Evolutionary conservation across 2,797 vertebrate species (phyloP).

Genomic region (Parambassis ranga): DNA sequence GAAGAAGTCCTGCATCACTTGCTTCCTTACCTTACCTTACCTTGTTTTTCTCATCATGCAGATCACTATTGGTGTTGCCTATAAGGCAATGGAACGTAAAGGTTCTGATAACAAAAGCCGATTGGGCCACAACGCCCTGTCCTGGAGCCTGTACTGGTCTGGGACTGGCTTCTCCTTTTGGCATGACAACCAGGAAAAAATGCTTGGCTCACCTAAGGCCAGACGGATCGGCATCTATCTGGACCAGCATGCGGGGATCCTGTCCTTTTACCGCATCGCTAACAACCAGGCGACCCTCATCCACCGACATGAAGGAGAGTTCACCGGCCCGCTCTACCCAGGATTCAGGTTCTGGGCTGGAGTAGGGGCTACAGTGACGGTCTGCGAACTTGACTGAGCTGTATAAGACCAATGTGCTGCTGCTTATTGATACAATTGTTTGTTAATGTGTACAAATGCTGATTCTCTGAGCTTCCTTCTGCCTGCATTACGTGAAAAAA

Average conservation of each 20-base stretch:
- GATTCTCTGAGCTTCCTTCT: background rate
- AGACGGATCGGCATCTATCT: constrained; percentile 77
- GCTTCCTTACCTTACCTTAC: background rate
- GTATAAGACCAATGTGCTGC: background rate
- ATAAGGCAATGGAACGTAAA: constrained; percentile 74
- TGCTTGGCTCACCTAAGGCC: constrained; percentile 71
- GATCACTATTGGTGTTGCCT: constrained; percentile 76
- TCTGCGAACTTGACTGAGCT: constrained; percentile 72
- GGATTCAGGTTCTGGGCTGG: constrained; percentile 80
- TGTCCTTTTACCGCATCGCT: constrained; percentile 78
- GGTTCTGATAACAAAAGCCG: constrained; percentile 69
- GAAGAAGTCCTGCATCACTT: background rate
- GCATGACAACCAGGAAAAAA: constrained; percentile 73
- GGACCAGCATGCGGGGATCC: constrained; percentile 77
- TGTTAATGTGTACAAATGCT: background rate
- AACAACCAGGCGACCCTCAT: constrained; percentile 74
- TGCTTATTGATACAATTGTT: background rate
- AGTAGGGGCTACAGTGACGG: constrained; percentile 53
- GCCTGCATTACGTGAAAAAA: background rate
- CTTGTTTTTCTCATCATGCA: constrained; percentile 24
- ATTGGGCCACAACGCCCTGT: constrained; percentile 78
- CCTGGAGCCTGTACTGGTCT: constrained; percentile 84
- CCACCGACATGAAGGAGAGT: constrained; percentile 68
- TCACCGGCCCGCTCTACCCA: constrained; percentile 76
- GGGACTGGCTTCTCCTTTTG: constrained; percentile 80